Evolutionary conservation across 1,140 invertebrate genomes (phyloP).

Genomic region (Drosophila mayri): DNA sequence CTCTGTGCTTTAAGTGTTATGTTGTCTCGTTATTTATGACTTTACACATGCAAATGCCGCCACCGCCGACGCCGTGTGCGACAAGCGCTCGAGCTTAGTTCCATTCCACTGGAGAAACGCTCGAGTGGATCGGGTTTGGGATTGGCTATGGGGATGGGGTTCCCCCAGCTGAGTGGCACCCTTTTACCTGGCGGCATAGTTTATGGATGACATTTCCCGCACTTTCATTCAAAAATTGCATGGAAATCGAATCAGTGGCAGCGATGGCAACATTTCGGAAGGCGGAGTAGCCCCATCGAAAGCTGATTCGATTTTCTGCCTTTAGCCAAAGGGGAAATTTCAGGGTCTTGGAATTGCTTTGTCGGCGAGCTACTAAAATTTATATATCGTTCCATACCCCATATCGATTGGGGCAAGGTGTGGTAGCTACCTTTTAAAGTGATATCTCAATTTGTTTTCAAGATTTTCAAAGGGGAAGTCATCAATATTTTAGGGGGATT

Average conservation of each 20-base stretch:
- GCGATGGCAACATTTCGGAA: conserved; percentile 11
- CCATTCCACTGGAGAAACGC: conserved; percentile 44
- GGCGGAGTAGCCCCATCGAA: conserved; percentile 22
- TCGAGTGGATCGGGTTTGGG: conserved; percentile 18
- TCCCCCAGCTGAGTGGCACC: conserved; percentile 19
- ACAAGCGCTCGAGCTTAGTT: conserved; percentile 77
- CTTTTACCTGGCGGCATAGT: conserved; percentile 75
- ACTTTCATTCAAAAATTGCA: conserved; percentile 78
- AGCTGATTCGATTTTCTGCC: conserved; percentile 67
- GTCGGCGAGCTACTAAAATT: conserved; percentile 1
- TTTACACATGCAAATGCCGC: conserved; percentile 79
- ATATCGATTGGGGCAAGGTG: neutral
- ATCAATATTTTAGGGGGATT: neutral
- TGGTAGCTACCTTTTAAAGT: neutral
- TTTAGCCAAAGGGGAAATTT: conserved; percentile 25
- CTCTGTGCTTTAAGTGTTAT: conserved; percentile 75
- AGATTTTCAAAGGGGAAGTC: neutral
- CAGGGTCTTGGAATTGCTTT: conserved; percentile 29
- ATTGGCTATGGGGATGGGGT: neutral
- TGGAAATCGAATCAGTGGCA: conserved; percentile 78
- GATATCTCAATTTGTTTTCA: neutral
- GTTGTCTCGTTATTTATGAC: conserved; percentile 83
- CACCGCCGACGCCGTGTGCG: conserved; percentile 65
- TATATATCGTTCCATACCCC: neutral
- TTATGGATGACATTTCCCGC: conserved; percentile 73